Evolutionary conservation across 2,888 invertebrate species (phyloP).

Genomic region (Sarcophaga rosellei): DNA sequence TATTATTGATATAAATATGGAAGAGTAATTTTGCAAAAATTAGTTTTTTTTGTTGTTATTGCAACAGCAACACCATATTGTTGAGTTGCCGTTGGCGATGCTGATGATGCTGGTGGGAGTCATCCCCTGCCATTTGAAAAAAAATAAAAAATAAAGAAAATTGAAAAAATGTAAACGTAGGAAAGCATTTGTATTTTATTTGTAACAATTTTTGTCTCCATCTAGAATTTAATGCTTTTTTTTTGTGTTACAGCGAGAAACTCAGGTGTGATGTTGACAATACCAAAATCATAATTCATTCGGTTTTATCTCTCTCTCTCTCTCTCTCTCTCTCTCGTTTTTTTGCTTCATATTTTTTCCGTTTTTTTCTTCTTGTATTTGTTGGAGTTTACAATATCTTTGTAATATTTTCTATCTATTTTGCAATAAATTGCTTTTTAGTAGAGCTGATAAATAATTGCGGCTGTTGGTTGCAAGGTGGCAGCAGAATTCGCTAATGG

Average conservation of each 20-base stretch:
- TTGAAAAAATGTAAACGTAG: too few species aligned
- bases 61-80: too few species aligned
- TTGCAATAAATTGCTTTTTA: constrained; percentile 13
- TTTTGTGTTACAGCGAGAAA: neutral
- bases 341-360: neutral
- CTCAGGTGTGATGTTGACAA: constrained; percentile 66
- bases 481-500: constrained; percentile 57
- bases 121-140: too few species aligned
- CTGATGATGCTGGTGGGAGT: too few species aligned
- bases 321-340: constrained; percentile 29
- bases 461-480: constrained; percentile 8
- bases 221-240: too few species aligned
- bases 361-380: neutral
- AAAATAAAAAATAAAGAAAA: too few species aligned
- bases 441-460: constrained; percentile 31
- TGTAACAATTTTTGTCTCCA: neutral
- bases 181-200: too few species aligned
- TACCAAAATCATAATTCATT: constrained; percentile 62
- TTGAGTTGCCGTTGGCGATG: too few species aligned
- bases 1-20: constrained; percentile 57
- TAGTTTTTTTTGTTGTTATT: too few species aligned
- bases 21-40: constrained; percentile 3
- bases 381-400: neutral
- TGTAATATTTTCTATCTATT: constrained; percentile 20
- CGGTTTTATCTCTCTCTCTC: constrained; percentile 34